Evolutionary conservation across 2,797 vertebrate species (phyloP), one percentile per base, ranked within the genome.

Genomic region (Apogon hyalosoma): DNA sequence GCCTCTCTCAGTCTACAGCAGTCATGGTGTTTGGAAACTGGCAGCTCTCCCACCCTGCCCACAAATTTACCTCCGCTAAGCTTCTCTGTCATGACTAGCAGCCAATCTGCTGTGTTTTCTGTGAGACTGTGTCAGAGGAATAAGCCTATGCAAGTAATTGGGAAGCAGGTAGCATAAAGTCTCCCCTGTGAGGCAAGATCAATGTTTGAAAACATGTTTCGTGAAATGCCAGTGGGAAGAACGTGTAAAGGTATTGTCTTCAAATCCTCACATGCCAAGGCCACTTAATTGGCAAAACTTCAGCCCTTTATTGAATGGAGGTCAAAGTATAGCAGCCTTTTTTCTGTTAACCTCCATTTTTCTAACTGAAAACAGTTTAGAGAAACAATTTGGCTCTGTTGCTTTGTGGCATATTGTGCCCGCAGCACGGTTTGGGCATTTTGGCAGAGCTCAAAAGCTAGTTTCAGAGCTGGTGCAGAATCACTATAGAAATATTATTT

Each of bases 71-170:
- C 84, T 77, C 75, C 48, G 47, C 77, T 75, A 73, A 87, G 80
- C 75, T 84, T 80, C 78, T 75, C 83, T 84, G 87, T 79, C 77
- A 73, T 76, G 85, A 89, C 76, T 19, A 71, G 77, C 77, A 24
- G 77, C 73, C 70, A 79, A 55, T 69, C 68, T 57, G 7, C 43
- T 59, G 66, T 71, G 73, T 70, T 80, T 84, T 75, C 69, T 42
- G 60, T 36, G 33, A 80, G 78, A 87, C 71, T 67, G 65, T 80
- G 84, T 87, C 83, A 73, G 78, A 84, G 82, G 69, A 91, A 83
- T 82, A 80, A 86, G 76, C 66, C 64, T 42, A 33, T 79, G 73
- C 60, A 19, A 86, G 79, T 87, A 88, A 90, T 85, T 89, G 76
- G 87, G 78, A 84, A 76, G 74, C 77, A 83, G 88, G 81, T 80